Conservation (phyloP, 2,113 vertebrate species). For the Alaudala cheleensis region DNA sequence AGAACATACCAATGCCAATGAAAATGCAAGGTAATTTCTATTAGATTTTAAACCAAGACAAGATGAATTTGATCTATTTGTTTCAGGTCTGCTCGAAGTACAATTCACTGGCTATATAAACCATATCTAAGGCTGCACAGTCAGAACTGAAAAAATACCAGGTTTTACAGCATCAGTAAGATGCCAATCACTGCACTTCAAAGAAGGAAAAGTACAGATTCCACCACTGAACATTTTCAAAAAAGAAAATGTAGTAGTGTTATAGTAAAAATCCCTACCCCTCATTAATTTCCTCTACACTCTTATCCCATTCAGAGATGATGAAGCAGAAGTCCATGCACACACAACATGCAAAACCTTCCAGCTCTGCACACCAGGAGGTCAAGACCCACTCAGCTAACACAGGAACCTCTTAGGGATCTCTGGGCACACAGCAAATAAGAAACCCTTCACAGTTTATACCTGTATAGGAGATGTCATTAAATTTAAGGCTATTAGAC, state of each 20-base stretch:
- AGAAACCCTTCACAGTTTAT: neutral
- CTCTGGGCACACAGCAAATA: neutral
- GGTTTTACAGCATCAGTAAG: neutral
- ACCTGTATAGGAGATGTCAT: neutral
- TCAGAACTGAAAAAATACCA: neutral
- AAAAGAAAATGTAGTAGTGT: neutral
- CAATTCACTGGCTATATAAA: neutral
- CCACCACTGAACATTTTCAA: neutral
- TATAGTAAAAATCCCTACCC: neutral
- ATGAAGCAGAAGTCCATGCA: neutral
- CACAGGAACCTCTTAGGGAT: neutral
- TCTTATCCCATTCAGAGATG: neutral
- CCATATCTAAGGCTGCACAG: neutral
- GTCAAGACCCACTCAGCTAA: neutral
- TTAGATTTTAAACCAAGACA: neutral
- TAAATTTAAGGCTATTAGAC: neutral
- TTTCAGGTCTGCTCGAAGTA: neutral
- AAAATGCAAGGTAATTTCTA: neutral
- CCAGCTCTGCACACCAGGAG: neutral
- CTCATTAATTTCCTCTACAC: fast-evolving
- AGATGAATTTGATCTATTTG: neutral
- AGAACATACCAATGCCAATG: neutral
- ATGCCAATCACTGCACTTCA: neutral
- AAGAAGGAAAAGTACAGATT: neutral
- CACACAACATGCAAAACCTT: neutral